Percentiles rank a stretch among this genome's conserved stretches.
These are phyloP conservation scores for Stigmatopora nigra DNA, from an alignment of 2,113 vertebrate species.

Conservation along the genomic window DNA sequence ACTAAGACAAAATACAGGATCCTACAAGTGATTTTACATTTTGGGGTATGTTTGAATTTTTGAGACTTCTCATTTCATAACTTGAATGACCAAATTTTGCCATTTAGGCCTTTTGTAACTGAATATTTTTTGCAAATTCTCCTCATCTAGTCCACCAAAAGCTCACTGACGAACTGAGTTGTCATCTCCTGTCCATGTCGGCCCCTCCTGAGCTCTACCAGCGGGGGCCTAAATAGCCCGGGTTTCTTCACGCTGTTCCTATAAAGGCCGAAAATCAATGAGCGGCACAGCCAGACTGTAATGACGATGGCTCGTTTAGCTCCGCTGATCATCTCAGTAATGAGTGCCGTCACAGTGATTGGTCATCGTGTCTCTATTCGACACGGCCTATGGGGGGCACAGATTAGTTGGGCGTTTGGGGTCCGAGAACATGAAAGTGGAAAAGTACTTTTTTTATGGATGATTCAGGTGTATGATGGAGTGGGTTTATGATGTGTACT, in stretches of 20 bases:
- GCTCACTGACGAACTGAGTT: not conserved
- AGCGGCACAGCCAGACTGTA: constrained; percentile 38
- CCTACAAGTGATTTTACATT: no score
- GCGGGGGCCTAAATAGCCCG: not conserved
- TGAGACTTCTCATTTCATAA: no score
- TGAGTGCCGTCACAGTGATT: constrained; percentile 52
- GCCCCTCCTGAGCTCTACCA: not conserved
- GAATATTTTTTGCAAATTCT: not conserved
- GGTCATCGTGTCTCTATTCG: constrained; percentile 42
- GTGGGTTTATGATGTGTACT: not conserved
- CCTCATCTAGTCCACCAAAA: not conserved
- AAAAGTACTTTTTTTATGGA: not conserved
- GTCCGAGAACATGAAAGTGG: constrained; percentile 38
- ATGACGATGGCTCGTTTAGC: constrained; percentile 58
- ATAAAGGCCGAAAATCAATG: constrained; percentile 22
- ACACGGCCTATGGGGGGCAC: constrained; percentile 15
- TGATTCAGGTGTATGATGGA: not conserved
- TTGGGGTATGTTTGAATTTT: no score
- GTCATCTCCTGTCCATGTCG: not conserved
- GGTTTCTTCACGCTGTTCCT: constrained; percentile 26
- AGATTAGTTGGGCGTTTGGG: constrained; percentile 49
- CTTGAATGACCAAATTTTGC: no score
- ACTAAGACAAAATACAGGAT: no score
- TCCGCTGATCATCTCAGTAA: constrained; percentile 52
- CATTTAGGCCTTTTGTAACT: not conserved